Percentiles rank a stretch among this genome's conserved stretches.
Evolutionary conservation across 37 sponge, comb jelly and placozoan species (phyloP).

Genomic region (Crambe crambe): DNA sequence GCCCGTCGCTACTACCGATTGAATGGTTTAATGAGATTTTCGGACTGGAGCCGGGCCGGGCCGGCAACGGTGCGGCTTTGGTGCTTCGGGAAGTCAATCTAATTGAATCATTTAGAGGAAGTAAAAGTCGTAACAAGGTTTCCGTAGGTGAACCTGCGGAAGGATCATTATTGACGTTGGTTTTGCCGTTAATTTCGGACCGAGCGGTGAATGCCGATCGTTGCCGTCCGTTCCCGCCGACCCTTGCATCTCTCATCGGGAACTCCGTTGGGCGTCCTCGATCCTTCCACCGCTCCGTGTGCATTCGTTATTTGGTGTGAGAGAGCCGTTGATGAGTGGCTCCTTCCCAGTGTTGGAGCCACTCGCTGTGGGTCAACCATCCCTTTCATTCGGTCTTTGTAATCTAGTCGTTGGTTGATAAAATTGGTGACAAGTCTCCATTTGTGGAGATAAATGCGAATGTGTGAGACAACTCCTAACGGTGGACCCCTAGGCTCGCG

Average conservation of each 20-base stretch:
- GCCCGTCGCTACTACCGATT: slow-evolving; percentile 97
- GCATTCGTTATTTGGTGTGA: slow-evolving; percentile 4
- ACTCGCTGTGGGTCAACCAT: too few species aligned
- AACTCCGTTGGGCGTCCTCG: neutral
- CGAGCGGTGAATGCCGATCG: slow-evolving; percentile 19
- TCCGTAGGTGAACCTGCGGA: slow-evolving; percentile 52
- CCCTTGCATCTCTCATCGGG: neutral
- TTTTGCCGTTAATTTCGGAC: neutral
- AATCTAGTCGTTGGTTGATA: too few species aligned
- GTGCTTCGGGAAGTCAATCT: slow-evolving; percentile 71
- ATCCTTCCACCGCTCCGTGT: slow-evolving; percentile 22
- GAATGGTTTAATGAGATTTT: slow-evolving; percentile 86
- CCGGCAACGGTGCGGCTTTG: slow-evolving; percentile 6
- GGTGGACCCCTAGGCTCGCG: slow-evolving; percentile 91
- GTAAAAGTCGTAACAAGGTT: slow-evolving; percentile 88
- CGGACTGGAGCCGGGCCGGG: slow-evolving; percentile 49
- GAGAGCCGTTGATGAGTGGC: neutral
- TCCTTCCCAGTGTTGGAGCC: neutral
- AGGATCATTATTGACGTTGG: slow-evolving; percentile 70
- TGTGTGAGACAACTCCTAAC: slow-evolving; percentile 65
- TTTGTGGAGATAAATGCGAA: too few species aligned
- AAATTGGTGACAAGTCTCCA: too few species aligned
- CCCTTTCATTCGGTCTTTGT: too few species aligned
- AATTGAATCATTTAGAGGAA: slow-evolving; percentile 78
- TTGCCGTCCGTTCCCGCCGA: slow-evolving; percentile 59